A percentile compares a stretch with the other conserved stretches of the same genome.
phyloP scores from a whole-genome alignment of 2,888 invertebrate species.

The Epicampocera succincta region DNA sequence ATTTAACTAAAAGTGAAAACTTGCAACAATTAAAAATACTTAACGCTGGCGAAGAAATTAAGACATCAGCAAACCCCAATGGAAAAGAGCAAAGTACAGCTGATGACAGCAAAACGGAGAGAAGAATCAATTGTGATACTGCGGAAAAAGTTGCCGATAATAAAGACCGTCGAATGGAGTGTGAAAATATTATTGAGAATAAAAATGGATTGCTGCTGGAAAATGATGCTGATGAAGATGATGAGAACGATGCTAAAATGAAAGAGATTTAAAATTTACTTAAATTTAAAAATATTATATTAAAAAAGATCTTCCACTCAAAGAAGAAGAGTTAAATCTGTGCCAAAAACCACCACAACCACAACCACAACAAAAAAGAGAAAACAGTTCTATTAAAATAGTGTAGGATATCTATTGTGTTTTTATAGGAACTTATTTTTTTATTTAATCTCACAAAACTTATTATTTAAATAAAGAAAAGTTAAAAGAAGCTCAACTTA shows the following conservation, averaged over 20 bases:
- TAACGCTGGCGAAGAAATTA: constrained; percentile 27
- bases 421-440: neutral
- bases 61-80: constrained; percentile 13
- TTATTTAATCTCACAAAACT: constrained; percentile 11
- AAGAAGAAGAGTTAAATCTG: constrained; percentile 73
- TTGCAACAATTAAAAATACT: constrained; percentile 31
- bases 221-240: constrained; percentile 71
- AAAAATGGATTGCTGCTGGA: constrained; percentile 66
- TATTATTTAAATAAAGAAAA: neutral
- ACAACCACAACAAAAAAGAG: neutral
- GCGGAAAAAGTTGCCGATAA: constrained; percentile 31
- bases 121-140: constrained; percentile 33
- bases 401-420: neutral
- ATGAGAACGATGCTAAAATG: constrained; percentile 74
- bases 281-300: constrained; percentile 60
- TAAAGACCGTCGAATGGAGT: constrained; percentile 60
- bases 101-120: neutral
- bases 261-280: constrained; percentile 74
- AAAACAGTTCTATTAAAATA: neutral
- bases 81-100: constrained; percentile 12
- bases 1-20: constrained; percentile 6
- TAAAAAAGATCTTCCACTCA: constrained; percentile 74
- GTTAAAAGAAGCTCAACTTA: constrained; percentile 39
- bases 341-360: constrained; percentile 74
- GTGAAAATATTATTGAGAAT: constrained; percentile 63